Evolutionary conservation across 2,888 invertebrate genomes (phyloP), one percentile per base, ranked within the genome.

Genomic region (Nycteola revayana): DNA sequence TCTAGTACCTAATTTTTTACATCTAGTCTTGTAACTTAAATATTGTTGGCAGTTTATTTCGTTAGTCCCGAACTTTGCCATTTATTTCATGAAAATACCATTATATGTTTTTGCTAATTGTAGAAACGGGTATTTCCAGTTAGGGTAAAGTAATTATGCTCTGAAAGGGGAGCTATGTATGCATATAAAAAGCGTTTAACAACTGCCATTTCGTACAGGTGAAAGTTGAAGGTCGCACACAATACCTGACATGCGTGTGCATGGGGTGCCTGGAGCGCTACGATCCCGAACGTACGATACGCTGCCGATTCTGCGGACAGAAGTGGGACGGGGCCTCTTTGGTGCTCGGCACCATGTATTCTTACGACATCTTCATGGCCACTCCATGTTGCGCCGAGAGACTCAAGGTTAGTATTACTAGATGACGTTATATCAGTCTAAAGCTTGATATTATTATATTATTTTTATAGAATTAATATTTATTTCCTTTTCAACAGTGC

Each of bases 291-390:
- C 92, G 94, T 49, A 91, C 91, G 31, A 94, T 96, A 52, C 92
- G 93, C 60, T 97, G 97, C 90, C 92, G 94, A 58, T 95, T 93
- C 86, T 97, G 97, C 80, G 92, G 92, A 28, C 93, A 93, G 62
- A 94, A 93, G 59, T 98, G 97, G 97, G 96, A 97, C 72, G 98
- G 98, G 11, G 94, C 96, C 10, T 95, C 96, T 31, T 91, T 98
- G 45, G 96, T 98, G 37, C 91, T 98, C 38, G 98, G 98, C 52
- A 98, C 98, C 49, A 98, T 98, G 96, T 99, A 99, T 89, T 96
- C 97, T 42, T 99, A 98, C 74, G 98, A 99, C 85, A 96, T 99
- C 61, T 98, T 99, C 80, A 98, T 98, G 75, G 97, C 98, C 43
- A 96, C 95, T 88, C 97, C 98, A 9, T 99, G 98, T 84, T 98